Base-by-base conservation (phyloP, 1,140 invertebrate genomes). In the Trachymyrmex septentrionalis region DNA sequence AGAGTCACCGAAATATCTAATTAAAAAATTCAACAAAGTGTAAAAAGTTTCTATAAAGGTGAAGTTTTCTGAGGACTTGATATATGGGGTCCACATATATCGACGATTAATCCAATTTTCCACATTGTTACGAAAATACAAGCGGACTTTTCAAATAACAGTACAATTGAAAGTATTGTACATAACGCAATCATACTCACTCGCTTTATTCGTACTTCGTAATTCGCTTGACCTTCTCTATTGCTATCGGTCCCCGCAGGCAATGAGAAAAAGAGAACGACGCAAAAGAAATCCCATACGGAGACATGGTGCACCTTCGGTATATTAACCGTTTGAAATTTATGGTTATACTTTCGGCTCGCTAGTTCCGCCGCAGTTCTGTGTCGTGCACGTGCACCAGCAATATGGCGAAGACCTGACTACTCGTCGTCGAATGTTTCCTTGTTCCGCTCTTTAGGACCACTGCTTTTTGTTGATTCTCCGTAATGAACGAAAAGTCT, bases 311-410 rank as follows among this genome's bases (percentile, higher is more conserved):
- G 61, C 44, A 66, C 59, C 63, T 76, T 67, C 75, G 75, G 84
- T 85, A 80, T 85, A 85, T 85, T 85, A 85, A 85, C 84, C 75
- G 84, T 85, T 81, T 9, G 50, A 85, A 85, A 85, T 85, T 85
- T 85, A 85, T 80, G 84, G 84, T 50, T 81, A 69, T 69, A 85
- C 84, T 85, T 66, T 77, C 12, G 59, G 73, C 24, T 66, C 75
- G 14, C 59, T n/a, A 19, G 34, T 50, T 63, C 19, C 50, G 14
- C 48, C 59, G 30, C 34, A 64, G 63, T 64, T 78, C 50, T 44
- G 38, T 38, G 61, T 80, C 53, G 67, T 71, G 55, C 67, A 82
- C 80, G 80, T 84, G 80, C 48, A 84, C 55, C 55, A 50, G 69
- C 80, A 84, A 84, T 84, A 84, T 63, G 55, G 80, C 55, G 14